Percentiles rank a stretch among this genome's conserved stretches.
phyloP scores from a whole-genome alignment of 2,797 vertebrate species.

The Sebastes elongatus region DNA sequence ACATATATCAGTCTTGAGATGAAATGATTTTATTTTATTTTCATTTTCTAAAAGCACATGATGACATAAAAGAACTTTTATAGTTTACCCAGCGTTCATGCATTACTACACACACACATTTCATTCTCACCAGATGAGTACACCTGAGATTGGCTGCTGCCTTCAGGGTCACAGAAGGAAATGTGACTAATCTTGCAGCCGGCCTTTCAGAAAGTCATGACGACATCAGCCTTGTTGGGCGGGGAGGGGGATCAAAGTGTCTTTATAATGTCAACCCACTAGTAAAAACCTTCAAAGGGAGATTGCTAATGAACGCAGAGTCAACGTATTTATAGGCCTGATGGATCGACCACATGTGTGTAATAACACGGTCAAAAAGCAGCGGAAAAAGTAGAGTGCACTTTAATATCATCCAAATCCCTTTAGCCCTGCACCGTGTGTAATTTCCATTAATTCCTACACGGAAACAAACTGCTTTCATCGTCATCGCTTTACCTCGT shows the following conservation, averaged over 20 bases:
- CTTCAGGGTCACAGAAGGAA: slow-evolving; percentile 32
- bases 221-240: slow-evolving; percentile 19
- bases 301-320: slow-evolving; percentile 55
- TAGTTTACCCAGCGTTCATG: background rate
- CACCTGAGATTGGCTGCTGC: slow-evolving; percentile 24
- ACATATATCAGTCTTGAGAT: background rate
- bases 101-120: background rate
- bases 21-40: background rate
- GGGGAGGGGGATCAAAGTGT: slow-evolving; percentile 54
- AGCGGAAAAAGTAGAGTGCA: slow-evolving; percentile 10
- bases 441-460: slow-evolving; percentile 33
- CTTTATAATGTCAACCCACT: slow-evolving; percentile 68
- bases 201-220: slow-evolving; percentile 48
- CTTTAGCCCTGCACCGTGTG: slow-evolving; percentile 8
- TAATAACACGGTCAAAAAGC: slow-evolving; percentile 39
- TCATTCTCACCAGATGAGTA: background rate
- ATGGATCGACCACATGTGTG: slow-evolving; percentile 60
- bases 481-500: slow-evolving; percentile 17
- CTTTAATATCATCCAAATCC: slow-evolving; percentile 26
- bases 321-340: slow-evolving; percentile 49
- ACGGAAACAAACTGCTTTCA: slow-evolving; percentile 14
- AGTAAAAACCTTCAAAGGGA: slow-evolving; percentile 66
- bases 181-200: slow-evolving; percentile 53
- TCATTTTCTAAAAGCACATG: background rate
- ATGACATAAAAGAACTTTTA: background rate